Percentiles rank a stretch among this genome's conserved stretches.
Evolutionary conservation across 92 coral and sea anemone species (phyloP).

Genomic region (Ricordea florida): DNA sequence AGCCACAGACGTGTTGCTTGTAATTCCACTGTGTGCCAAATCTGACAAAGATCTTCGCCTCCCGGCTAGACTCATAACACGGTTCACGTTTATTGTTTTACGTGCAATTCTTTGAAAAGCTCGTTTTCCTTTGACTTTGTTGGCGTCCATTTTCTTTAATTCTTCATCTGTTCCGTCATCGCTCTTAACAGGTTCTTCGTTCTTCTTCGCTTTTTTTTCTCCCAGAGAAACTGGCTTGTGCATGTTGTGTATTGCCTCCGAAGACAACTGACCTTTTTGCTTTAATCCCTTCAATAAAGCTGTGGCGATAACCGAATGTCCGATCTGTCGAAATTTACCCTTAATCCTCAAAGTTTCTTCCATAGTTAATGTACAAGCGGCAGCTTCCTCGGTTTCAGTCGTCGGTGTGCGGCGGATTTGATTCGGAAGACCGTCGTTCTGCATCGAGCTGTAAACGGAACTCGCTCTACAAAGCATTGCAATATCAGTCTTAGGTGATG

Average conservation of each 20-base stretch:
- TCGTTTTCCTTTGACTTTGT: neutral
- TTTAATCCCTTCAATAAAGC: slow-evolving; percentile 86
- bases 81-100: slow-evolving; percentile 61
- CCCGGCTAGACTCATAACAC: slow-evolving; percentile 7
- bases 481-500: neutral
- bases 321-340: slow-evolving; percentile 96
- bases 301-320: slow-evolving; percentile 85
- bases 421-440: no score
- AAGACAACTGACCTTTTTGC: slow-evolving; percentile 66
- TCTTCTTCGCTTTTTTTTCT: neutral
- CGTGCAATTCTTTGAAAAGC: slow-evolving; percentile 57
- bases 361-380: slow-evolving; percentile 73
- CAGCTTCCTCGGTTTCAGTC: slow-evolving; percentile 11
- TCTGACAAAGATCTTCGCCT: slow-evolving; percentile 10
- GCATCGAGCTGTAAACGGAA: slow-evolving; percentile 6
- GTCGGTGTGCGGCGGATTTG: neutral
- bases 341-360: slow-evolving; percentile 87
- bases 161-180: neutral
- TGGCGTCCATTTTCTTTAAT: neutral
- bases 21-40: neutral
- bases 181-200: neutral
- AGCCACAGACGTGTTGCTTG: neutral
- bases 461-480: neutral
- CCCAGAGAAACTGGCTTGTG: slow-evolving; percentile 71
- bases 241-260: slow-evolving; percentile 86